Percentiles rank a stretch among this genome's conserved stretches.
Evolutionary conservation across 2,888 invertebrate species (phyloP).

Genomic region (Brachypalpus laphriformis): DNA sequence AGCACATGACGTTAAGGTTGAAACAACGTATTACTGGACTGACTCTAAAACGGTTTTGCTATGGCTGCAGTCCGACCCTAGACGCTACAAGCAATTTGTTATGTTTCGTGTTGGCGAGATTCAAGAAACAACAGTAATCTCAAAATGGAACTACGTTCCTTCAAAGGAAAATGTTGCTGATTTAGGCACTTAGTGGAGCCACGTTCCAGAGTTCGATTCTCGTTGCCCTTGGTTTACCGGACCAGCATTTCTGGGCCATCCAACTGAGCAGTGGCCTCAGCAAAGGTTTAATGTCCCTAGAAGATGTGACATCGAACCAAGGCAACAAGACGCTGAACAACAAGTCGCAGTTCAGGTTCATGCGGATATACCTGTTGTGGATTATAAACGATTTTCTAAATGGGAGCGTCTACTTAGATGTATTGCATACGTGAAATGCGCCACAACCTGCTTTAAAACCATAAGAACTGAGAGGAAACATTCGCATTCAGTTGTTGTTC

Average conservation of each 20-base stretch:
- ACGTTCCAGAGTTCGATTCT: not conserved
- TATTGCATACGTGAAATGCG: constrained; percentile 11
- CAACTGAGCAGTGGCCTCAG: not conserved
- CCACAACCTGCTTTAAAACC: too few species aligned
- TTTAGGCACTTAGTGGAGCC: constrained; percentile 63
- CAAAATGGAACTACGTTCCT: too few species aligned
- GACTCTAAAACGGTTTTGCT: constrained; percentile 76
- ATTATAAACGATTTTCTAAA: constrained; percentile 1
- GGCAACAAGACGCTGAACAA: too few species aligned
- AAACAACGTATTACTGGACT: constrained; percentile 73
- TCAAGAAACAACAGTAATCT: constrained; percentile 59
- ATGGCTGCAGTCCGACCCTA: constrained; percentile 74
- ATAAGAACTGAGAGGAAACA: too few species aligned
- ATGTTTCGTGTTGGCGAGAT: constrained; percentile 66
- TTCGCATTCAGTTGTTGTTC: too few species aligned
- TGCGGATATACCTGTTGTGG: too few species aligned
- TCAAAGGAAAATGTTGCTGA: constrained; percentile 69
- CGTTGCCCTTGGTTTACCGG: constrained; percentile 60
- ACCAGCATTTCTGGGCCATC: constrained; percentile 48
- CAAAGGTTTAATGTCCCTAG: too few species aligned
- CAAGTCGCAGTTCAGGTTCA: too few species aligned
- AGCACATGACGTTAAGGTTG: constrained; percentile 54
- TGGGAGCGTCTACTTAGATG: constrained; percentile 25
- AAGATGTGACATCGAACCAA: too few species aligned
- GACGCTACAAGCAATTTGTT: constrained; percentile 68